Conservation (phyloP, 2,888 invertebrate species). For the Bombylius major region DNA sequence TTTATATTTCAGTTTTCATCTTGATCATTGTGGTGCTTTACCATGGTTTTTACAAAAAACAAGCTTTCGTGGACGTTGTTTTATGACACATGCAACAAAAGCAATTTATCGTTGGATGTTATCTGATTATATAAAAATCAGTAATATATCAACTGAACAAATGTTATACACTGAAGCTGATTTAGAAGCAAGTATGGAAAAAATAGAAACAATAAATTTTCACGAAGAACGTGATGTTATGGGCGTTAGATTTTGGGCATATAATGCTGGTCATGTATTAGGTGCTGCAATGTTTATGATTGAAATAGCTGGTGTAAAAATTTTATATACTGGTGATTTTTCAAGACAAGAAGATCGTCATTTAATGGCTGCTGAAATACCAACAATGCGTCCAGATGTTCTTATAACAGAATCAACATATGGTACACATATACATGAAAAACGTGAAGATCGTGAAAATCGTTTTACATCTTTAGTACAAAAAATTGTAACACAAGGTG, state of each 20-base stretch:
- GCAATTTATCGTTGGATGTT: constrained; percentile 97
- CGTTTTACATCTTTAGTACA: constrained; percentile 88
- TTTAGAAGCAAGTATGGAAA: constrained; percentile 94
- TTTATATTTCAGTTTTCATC: constrained; percentile 62
- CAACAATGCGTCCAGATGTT: constrained; percentile 90
- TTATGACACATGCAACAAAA: constrained; percentile 99
- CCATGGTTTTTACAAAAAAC: constrained; percentile 98
- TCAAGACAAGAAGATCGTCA: constrained; percentile 97
- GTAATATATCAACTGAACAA: constrained; percentile 92
- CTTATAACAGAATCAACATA: constrained; percentile 98
- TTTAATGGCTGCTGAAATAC: constrained; percentile 98
- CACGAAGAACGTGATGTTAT: constrained; percentile 96
- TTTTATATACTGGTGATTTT: constrained; percentile 96
- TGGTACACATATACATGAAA: constrained; percentile 98
- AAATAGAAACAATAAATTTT: constrained; percentile 96
- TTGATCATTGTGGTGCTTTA: constrained; percentile 95
- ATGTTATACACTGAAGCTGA: constrained; percentile 97
- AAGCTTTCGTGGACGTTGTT: constrained; percentile 92
- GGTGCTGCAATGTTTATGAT: constrained; percentile 99
- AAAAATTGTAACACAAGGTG: constrained; percentile 94
- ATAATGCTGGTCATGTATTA: constrained; percentile 96
- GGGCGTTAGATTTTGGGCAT: constrained; percentile 96
- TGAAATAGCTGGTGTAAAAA: constrained; percentile 96
- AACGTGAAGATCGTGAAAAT: constrained; percentile 89
- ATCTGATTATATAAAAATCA: constrained; percentile 98